Evolutionary conservation across 2,797 vertebrate genomes (phyloP), one percentile per base, ranked within the genome.

Genomic region (Muraenolepis orangiensis): DNA sequence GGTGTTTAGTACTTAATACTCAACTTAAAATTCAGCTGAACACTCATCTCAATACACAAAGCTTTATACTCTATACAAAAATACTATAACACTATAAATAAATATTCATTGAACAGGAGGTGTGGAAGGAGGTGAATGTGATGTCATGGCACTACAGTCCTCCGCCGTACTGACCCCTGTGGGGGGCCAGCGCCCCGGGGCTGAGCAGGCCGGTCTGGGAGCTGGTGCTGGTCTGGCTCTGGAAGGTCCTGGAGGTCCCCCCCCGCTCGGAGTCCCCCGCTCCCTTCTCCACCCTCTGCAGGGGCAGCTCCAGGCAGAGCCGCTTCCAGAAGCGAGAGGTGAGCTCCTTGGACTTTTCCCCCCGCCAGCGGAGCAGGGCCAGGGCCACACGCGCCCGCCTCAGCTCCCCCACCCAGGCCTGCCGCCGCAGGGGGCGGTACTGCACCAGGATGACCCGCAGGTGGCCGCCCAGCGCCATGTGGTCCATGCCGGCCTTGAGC

Each of bases 381-480:
- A 98, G 94, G 0, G 93, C 96, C 0, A 95, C 82, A 61, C 95
- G 93, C 78, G 96, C 95, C 76, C 90, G 87, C 81, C 94, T 94
- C 85, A 99, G 94, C 87, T 99, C 96, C 78, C 94, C 92, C 78
- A 97, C 95, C 92, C 94, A 96, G 69, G 64, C 78, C 85, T 87
- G 91, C 83, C 94, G 87, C 88, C 83, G 91, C 81, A 97, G 84
- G 2, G 94, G 91, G 85, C 94, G 94, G 92, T 95, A 97, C 92
- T 98, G 96, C 71, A 98, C 91, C 91, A 99, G 94, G 91, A 98
- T 95, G 82, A 99, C 95, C 86, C 92, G 91, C 87, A 98, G 95
- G 91, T 89, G 95, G 14, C 96, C 96, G 1, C 90, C 93, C 71
- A 90, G 92, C n/a, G 94, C 95, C 96, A 99, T 96, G 90, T 90